Conservation (phyloP, 2,113 vertebrate species). For the Chionis minor region DNA sequence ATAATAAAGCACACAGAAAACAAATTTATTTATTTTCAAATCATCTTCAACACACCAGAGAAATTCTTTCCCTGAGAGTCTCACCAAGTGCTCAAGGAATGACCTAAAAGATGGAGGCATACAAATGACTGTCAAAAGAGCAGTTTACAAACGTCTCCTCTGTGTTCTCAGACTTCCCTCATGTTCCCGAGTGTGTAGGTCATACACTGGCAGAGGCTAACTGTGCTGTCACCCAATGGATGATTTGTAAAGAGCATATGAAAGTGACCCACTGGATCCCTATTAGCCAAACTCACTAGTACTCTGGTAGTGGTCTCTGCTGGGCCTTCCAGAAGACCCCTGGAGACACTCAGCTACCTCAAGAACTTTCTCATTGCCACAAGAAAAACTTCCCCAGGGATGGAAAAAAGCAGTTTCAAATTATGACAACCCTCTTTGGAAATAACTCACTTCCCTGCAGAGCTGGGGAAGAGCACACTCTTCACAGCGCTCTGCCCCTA, state of each 20-base stretch:
- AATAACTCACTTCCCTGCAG: not conserved
- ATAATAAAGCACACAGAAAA: not conserved
- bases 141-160: rapidly evolving
- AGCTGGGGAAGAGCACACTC: not conserved
- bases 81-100: not conserved
- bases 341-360: not conserved
- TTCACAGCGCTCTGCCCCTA: not conserved
- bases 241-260: not conserved
- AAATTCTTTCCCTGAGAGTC: not conserved
- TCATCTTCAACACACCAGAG: not conserved
- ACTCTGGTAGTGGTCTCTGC: not conserved
- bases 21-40: not conserved
- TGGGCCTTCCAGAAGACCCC: not conserved
- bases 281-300: not conserved
- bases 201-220: not conserved
- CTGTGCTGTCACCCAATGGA: not conserved
- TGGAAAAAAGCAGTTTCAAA: not conserved
- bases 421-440: not conserved
- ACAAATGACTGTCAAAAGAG: not conserved
- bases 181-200: not conserved
- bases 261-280: not conserved
- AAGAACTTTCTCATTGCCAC: not conserved
- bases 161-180: not conserved
- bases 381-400: not conserved
- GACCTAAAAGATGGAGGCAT: not conserved